Base-by-base conservation (phyloP, 2,888 invertebrate genomes). In the Andrena minutula region DNA sequence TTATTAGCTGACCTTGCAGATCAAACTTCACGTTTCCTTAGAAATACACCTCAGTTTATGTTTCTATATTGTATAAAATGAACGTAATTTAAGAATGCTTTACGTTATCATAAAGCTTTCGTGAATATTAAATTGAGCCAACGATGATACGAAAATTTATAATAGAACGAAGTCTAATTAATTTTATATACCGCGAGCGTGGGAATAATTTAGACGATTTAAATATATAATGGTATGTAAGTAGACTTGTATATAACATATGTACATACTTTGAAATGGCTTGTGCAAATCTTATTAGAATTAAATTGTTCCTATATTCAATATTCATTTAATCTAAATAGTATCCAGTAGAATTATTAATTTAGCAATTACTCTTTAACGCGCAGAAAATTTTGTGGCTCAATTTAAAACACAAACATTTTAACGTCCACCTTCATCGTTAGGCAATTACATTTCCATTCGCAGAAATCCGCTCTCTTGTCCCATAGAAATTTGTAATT, bases 271-370 rank as follows among this genome's bases (percentile, higher is more conserved):
- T 53, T n/a, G 60, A 49, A 58, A 47, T 58, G 6, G 23, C 65
- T 75, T 68, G 63, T 79, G 77, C 82, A 87, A 76, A 28, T 76
- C 26, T 69, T 79, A 10, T 51, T 63, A 56, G 61, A 63, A 58
- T 56, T 56, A 56, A 26, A 23, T 56, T 26, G 56, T 56, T 56
- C 26, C 51, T n/a, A 53, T 12, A 53, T 28, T 49, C 20, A 12
- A 30, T 64, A 49, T 41, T 64, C 41, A 16, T 41, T 41, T 41
- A 41, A 41, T 41, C 41, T 20, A 41, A 12, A 5, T 56, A 72
- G 12, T 16, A 28, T 16, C 3, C 16, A 30, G 63, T 63, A 10
- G 41, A 41, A 49, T 8, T 6, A 12, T 58, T 53, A 78, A 53
- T 30, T 64, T 41, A 10, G 28, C 32, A 64, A 69, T 23, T 30